Conservation (phyloP, 2,797 vertebrate genomes). For the Phrynocephalus vlangalii region DNA sequence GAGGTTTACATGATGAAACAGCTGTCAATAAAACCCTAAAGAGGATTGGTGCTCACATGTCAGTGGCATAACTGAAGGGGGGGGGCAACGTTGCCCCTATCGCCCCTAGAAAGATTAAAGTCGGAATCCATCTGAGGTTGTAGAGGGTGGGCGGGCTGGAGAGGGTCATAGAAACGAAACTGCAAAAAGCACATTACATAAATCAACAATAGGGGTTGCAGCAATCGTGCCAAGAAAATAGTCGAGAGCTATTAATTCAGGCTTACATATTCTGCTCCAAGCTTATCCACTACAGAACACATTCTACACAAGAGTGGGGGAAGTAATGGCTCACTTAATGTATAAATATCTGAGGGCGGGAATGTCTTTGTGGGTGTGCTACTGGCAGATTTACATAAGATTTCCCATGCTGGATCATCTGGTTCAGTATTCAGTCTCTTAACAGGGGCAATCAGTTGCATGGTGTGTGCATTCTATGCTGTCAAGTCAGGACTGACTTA, state of each 20-base stretch:
- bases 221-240: constrained; percentile 22
- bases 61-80: constrained; percentile 12
- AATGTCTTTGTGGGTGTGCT: neutral
- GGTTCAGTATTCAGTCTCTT: neutral
- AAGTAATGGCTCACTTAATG: neutral
- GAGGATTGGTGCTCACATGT: constrained; percentile 60
- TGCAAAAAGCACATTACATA: constrained; percentile 23
- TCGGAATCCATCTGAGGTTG: neutral
- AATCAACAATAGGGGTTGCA: neutral
- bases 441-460: neutral
- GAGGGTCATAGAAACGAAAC: neutral
- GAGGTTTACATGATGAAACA: constrained; percentile 66
- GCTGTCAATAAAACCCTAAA: constrained; percentile 62
- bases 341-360: no score
- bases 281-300: neutral
- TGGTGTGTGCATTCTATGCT: no score
- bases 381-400: constrained; percentile 5
- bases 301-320: neutral
- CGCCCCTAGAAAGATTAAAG: constrained; percentile 35
- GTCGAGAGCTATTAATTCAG: neutral
- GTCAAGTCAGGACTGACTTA: no score
- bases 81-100: constrained; percentile 23
- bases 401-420: neutral
- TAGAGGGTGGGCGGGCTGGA: neutral
- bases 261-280: neutral